phyloP scores from a whole-genome alignment of 2,888 invertebrate genomes.

The Nyleta sp. region DNA sequence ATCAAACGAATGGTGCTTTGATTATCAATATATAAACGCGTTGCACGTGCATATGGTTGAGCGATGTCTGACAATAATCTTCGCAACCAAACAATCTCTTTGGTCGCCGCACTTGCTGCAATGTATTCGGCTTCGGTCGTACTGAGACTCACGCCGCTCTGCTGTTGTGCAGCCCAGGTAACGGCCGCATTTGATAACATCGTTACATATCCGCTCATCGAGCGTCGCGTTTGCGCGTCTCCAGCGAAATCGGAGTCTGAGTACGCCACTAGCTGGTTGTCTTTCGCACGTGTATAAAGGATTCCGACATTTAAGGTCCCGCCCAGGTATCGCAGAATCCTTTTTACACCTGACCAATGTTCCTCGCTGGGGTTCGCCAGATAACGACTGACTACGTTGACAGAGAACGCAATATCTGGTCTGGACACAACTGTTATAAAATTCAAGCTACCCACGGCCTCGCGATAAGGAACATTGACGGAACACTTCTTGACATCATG shows the following conservation, averaged over 20 bases:
- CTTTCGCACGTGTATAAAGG: background rate
- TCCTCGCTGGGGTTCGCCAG: slow-evolving; percentile 26
- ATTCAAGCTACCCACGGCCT: slow-evolving; percentile 52
- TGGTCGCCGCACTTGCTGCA: slow-evolving; percentile 3
- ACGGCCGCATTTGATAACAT: background rate
- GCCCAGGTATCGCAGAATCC: slow-evolving; percentile 6
- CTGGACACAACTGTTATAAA: slow-evolving; percentile 53
- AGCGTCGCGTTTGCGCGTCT: slow-evolving; percentile 3
- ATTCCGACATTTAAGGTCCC: background rate
- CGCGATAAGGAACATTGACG: slow-evolving; percentile 40
- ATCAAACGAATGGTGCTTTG: slow-evolving; percentile 8
- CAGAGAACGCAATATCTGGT: slow-evolving; percentile 63
- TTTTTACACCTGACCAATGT: slow-evolving; percentile 58
- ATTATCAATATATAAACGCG: background rate
- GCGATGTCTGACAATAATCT: background rate
- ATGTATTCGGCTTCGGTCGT: slow-evolving; percentile 31
- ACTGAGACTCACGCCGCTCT: slow-evolving; percentile 21
- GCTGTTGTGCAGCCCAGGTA: slow-evolving; percentile 15
- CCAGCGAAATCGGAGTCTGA: background rate
- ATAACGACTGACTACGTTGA: slow-evolving; percentile 46
- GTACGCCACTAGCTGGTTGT: background rate
- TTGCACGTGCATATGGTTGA: slow-evolving; percentile 2
- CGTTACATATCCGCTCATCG: slow-evolving; percentile 2
- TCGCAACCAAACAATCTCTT: slow-evolving; percentile 17
- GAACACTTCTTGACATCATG: slow-evolving; percentile 4